Conservation (phyloP, 2,797 vertebrate genomes). For the Sternotherus odoratus region DNA sequence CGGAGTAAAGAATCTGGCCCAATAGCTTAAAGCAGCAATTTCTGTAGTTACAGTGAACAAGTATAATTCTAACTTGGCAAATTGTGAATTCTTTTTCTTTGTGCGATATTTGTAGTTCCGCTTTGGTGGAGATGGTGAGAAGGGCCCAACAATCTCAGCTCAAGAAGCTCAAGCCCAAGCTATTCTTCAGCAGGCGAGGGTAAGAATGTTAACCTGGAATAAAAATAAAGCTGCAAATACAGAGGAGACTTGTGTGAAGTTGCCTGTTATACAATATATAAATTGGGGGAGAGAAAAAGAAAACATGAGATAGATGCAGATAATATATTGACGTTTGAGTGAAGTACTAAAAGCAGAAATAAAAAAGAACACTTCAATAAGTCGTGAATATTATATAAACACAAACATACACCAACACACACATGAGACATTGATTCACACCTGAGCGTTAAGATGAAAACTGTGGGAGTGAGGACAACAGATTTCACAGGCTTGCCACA, state of each 20-base stretch:
- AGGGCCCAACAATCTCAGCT: constrained; percentile 93
- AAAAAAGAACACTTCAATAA: background rate
- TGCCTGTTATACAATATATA: background rate
- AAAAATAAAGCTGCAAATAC: background rate
- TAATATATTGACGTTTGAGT: background rate
- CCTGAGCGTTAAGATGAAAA: background rate
- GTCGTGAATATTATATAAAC: background rate
- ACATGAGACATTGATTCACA: background rate
- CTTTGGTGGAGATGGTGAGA: constrained; percentile 93
- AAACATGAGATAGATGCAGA: background rate
- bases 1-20: background rate
- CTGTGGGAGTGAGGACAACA: background rate
- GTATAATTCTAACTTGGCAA: background rate
- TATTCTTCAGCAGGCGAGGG: constrained; percentile 97
- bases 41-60: background rate
- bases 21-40: background rate
- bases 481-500: background rate
- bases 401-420: too few species aligned
- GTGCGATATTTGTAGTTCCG: constrained; percentile 87
- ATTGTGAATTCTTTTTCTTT: constrained; percentile 12
- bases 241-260: background rate
- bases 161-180: constrained; percentile 99
- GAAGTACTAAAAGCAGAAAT: background rate
- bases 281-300: background rate
- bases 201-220: constrained; percentile 76